phyloP scores from a whole-genome alignment of 1,140 invertebrate genomes.

The Scylla paramamosain region DNA sequence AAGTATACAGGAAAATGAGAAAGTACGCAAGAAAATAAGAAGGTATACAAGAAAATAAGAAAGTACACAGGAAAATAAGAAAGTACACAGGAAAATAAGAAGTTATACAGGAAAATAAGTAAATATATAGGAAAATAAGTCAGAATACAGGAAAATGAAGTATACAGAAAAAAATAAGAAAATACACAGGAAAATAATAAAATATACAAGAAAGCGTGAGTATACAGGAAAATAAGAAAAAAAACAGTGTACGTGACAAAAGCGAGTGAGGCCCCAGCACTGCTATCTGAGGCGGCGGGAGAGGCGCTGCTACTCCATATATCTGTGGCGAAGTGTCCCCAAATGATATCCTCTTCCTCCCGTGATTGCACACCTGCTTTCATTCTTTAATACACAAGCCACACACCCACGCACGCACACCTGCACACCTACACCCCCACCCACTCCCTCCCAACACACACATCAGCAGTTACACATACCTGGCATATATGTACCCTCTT shows the following conservation, averaged over 20 bases:
- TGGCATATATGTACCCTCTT: not conserved
- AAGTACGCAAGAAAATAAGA: no score
- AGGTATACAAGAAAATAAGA: no score
- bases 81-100: not conserved
- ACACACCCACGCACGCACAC: conserved; percentile 8
- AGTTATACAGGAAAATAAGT: not conserved
- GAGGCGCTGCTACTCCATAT: no score
- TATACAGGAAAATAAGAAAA: not conserved
- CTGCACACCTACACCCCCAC: conserved; percentile 1
- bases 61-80: not conserved
- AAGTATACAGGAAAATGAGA: no score
- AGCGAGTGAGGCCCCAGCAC: not conserved
- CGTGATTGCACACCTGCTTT: not conserved
- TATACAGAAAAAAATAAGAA: no score
- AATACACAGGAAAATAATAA: not conserved
- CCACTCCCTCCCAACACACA: not conserved
- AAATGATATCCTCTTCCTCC: not conserved
- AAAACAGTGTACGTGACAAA: not conserved
- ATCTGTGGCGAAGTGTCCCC: not conserved
- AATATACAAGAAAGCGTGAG: not conserved
- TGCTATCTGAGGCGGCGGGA: no score
- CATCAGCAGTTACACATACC: no score
- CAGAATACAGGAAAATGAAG: not conserved
- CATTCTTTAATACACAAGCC: not conserved
- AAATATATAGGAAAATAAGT: no score